A percentile compares a stretch with the other conserved stretches of the same genome.
Evolutionary conservation across 1,140 invertebrate species (phyloP).

Genomic region (Xylocopa sonorina): DNA sequence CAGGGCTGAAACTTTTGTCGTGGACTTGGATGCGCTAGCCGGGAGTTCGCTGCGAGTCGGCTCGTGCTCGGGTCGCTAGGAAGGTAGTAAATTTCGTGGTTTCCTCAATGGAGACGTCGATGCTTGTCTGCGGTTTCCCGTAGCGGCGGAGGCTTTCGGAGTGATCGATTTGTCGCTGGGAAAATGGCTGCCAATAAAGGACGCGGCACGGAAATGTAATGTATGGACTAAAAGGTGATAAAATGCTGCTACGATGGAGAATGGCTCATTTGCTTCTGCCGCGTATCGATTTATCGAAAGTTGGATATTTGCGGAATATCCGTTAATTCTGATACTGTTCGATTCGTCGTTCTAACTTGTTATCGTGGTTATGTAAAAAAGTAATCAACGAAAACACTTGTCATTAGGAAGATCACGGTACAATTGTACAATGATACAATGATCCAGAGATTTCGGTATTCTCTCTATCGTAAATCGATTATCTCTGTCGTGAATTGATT

Average conservation of each 20-base stretch:
- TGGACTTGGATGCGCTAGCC: background rate
- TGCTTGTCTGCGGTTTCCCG: constrained; percentile 38
- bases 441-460: too few relatives aligned
- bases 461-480: too few relatives aligned
- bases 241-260: background rate
- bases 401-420: too few relatives aligned
- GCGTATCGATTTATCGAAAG: too few relatives aligned
- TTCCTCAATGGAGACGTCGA: constrained; percentile 62
- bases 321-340: too few relatives aligned
- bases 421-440: too few relatives aligned
- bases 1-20: constrained; percentile 70
- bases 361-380: too few relatives aligned
- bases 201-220: background rate
- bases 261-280: too few relatives aligned
- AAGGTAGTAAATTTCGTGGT: constrained; percentile 72
- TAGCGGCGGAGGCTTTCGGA: background rate
- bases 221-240: background rate
- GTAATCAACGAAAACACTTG: too few relatives aligned
- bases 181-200: background rate
- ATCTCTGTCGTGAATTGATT: too few relatives aligned
- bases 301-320: too few relatives aligned
- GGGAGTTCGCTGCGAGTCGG: constrained; percentile 40
- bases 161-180: background rate
- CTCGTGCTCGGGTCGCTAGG: constrained; percentile 62
- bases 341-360: too few relatives aligned